Base-by-base conservation (phyloP, 2,888 invertebrate species). In the Leptinotarsa tumamoca region DNA sequence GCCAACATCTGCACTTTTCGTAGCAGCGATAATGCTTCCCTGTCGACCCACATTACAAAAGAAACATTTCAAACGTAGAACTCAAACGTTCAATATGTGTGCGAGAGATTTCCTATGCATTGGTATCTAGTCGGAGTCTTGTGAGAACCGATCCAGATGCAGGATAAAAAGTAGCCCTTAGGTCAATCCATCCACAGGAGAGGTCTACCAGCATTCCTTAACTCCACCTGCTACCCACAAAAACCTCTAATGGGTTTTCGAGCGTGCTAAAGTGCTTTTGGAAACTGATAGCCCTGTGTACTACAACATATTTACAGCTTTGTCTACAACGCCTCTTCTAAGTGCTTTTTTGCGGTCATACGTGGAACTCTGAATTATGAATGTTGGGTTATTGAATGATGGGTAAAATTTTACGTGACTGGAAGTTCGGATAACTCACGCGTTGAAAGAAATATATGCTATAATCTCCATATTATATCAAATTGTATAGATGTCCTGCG, bases 211-310 rank as follows among this genome's bases (percentile, higher is more conserved):
- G 80, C 80, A 82, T 81, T 80, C 82, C 83, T 83, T 84, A 83
- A 83, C 85, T 85, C 84, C 84, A 85, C 85, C 85, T 85, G 83
- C 82, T 82, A 74, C 76, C 80, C 79, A 82, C 83, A 86, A 86
- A 86, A 86, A 85, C 83, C 81, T 78, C 82, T 86, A 86, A 86
- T 85, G 86, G 85, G 84, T 84, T 86, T 84, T 84, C 81, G 83
- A 84, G 82, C 84, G 82, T 80, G 79, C 80, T 80, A 75, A 80
- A 81, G 81, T 79, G 82, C 78, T 78, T 68, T 73, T 68, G 75
- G 78, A 77, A 81, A 81, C 80, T 78, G 81, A 81, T 81, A 81
- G 79, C 80, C 72, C 76, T 79, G 78, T 81, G 80, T 80, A 79
- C 76, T 79, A 76, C 78, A 79, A 78, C 80, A 78, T 81, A 80